Conservation (phyloP, 2,113 vertebrate species). For the Ctenodactylus gundi region DNA sequence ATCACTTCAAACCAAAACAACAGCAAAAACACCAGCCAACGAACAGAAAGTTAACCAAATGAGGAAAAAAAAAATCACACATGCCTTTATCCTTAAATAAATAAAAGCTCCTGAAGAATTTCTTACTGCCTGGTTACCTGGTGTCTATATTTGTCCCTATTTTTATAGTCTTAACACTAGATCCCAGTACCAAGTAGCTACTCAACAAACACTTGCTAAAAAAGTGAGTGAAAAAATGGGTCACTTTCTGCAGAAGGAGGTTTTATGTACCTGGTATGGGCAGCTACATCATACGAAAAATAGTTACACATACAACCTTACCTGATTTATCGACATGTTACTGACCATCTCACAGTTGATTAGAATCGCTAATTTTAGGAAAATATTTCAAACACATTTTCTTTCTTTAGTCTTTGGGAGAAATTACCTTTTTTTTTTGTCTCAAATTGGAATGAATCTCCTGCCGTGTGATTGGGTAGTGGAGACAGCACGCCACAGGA, state of each 20-base stretch:
- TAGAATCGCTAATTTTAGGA: conserved; percentile 1
- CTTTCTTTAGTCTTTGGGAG: background rate
- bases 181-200: background rate
- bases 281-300: background rate
- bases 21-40: background rate
- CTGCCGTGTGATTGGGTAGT: background rate
- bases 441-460: background rate
- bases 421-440: background rate
- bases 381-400: background rate
- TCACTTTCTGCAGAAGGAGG: background rate
- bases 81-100: background rate
- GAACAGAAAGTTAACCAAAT: background rate
- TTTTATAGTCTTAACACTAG: background rate
- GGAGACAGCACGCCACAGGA: background rate
- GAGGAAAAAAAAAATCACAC: background rate
- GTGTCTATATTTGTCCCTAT: background rate
- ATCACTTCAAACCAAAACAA: background rate
- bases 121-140: background rate
- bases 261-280: background rate
- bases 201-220: conserved; percentile 43
- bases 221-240: conserved; percentile 19
- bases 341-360: background rate
- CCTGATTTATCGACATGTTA: background rate
- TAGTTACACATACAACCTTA: background rate
- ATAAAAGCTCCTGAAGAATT: background rate